These are phyloP conservation scores for Nomada hirtipes DNA, from an alignment of 2,888 invertebrate genomes.

Conservation along the genomic window DNA sequence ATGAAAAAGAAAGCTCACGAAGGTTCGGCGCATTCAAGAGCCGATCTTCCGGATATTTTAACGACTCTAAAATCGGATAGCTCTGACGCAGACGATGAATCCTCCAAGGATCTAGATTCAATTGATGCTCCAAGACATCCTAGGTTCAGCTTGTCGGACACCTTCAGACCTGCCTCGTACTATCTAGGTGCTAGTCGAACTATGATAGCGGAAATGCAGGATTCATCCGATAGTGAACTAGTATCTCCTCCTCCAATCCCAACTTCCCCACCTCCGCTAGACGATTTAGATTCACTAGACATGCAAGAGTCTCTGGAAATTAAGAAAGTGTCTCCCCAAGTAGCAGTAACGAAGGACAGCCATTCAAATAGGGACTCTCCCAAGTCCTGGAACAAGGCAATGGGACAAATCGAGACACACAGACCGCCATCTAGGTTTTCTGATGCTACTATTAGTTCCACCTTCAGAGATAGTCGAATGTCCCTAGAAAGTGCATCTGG, in stretches of 20 bases:
- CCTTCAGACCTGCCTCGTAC: slow-evolving; percentile 94
- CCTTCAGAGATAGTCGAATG: slow-evolving; percentile 77
- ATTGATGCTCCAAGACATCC: slow-evolving; percentile 89
- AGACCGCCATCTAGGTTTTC: slow-evolving; percentile 77
- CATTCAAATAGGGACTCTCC: slow-evolving; percentile 70
- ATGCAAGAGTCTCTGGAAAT: slow-evolving; percentile 78
- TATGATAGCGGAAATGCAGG: slow-evolving; percentile 88
- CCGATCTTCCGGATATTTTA: slow-evolving; percentile 88
- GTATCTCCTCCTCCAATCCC: slow-evolving; percentile 93
- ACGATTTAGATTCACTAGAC: slow-evolving; percentile 89
- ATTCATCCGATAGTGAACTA: slow-evolving; percentile 93
- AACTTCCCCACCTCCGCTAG: slow-evolving; percentile 90
- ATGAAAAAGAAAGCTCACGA: slow-evolving; percentile 77
- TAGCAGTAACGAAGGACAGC: slow-evolving; percentile 81
- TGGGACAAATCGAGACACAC: slow-evolving; percentile 73
- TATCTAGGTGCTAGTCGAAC: slow-evolving; percentile 90
- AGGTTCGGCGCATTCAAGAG: slow-evolving; percentile 79
- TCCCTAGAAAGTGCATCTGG: slow-evolving; percentile 80
- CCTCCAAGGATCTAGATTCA: slow-evolving; percentile 90
- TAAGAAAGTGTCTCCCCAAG: slow-evolving; percentile 81
- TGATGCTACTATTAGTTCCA: slow-evolving; percentile 76
- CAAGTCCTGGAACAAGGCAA: slow-evolving; percentile 76
- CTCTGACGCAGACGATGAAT: slow-evolving; percentile 94
- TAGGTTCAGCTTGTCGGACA: slow-evolving; percentile 94
- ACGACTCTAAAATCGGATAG: slow-evolving; percentile 87